Base-by-base conservation (phyloP, 2,113 vertebrate genomes). In the Podarcis raffonei region DNA sequence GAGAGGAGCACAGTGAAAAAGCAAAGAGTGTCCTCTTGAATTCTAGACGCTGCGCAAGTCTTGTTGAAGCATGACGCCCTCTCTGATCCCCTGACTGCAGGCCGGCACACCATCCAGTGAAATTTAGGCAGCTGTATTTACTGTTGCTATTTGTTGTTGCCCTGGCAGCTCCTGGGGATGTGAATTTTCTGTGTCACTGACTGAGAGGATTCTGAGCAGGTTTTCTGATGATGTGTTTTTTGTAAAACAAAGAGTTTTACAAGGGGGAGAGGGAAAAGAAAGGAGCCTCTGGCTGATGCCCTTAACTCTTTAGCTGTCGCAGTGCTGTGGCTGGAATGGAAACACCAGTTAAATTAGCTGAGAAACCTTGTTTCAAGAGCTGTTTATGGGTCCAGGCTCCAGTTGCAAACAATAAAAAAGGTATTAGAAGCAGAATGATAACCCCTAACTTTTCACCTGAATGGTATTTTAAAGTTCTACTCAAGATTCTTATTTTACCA, bases 181-280 rank as follows among this genome's bases (percentile, higher is more conserved):
- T 97, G 98, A 98, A 98, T 98, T 98, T 98, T 98, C 98, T 98
- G 98, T 98, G 98, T 98, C 98, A 98, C 97, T 98, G 98, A 95
- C 95, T 98, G 96, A 96, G 97, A 98, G 98, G 98, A 98, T 98
- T 98, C 98, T 97, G 97, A 97, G 97, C 96, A 96, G 97, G 97
- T 94, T 98, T 86, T 98, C 97, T 98, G 98, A 98, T 98, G 97
- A 97, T 97, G 97, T 90, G 90, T 78, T 90, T 95, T 96, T 94
- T 93, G 93, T 93, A 93, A 94, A 87, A 91, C 81, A 1, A 87
- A 87, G 37, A 65, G 83, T 86, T 84, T 68, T 37, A 12, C 0
- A 74, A 57, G 15, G n/a, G 59, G 53, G 59, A 30, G 12, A 0
- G 86, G 90, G 87, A 83, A 65, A 72, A 71, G 71, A 91, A 71